These are phyloP conservation scores for Montipora efflorescens DNA, from an alignment of 64 coral and sea anemone species.

Conservation along the genomic window DNA sequence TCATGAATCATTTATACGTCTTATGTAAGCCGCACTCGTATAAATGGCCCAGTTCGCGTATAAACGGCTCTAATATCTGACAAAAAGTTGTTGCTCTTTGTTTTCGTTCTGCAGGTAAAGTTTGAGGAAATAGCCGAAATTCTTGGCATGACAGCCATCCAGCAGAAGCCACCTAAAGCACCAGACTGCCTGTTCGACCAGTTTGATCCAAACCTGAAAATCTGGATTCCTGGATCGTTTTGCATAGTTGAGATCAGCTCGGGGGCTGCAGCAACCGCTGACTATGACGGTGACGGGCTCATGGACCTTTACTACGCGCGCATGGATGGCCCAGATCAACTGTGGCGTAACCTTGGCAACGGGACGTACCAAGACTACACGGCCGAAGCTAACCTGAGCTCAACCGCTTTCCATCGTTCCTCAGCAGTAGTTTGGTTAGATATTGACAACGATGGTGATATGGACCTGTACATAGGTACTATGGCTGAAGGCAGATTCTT, in stretches of 20 bases:
- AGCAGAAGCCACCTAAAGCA: conserved; percentile 78
- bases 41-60: no score
- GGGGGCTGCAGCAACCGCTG: conserved; percentile 87
- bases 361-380: conserved; percentile 85
- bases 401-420: conserved; percentile 78
- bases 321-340: conserved; percentile 90
- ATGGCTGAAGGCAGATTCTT: conserved; percentile 93
- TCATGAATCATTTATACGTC: no score
- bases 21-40: no score
- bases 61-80: no score
- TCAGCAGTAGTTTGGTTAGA: conserved; percentile 88
- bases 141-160: conserved; percentile 82
- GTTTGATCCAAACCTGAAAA: conserved; percentile 88
- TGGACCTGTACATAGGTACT: conserved; percentile 87
- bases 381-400: conserved; percentile 78
- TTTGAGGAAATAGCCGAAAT: conserved; percentile 87
- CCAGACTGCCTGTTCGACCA: conserved; percentile 99
- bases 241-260: conserved; percentile 82
- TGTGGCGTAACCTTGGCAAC: conserved; percentile 97
- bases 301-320: conserved; percentile 92
- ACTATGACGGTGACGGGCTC: conserved; percentile 95
- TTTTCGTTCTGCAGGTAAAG: conserved; percentile 7
- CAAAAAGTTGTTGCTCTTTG: neutral
- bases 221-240: conserved; percentile 98
- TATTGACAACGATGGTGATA: conserved; percentile 95